Evolutionary conservation across 1,140 invertebrate species (phyloP).

Genomic region (Drosophila leontia): DNA sequence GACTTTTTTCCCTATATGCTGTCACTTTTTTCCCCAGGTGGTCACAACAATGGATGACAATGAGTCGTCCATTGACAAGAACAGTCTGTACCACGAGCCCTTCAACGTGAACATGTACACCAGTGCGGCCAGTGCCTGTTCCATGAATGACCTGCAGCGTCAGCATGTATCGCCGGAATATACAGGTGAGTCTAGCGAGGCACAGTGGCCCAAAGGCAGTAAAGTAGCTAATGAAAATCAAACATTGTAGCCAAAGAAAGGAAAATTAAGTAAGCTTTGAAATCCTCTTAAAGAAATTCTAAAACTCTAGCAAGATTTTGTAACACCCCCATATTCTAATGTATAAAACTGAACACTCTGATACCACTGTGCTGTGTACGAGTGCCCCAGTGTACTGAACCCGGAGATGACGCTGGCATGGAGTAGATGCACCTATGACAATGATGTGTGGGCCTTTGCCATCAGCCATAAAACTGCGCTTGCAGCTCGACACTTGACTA

Average conservation of each 20-base stretch:
- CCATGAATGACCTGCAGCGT: conserved; percentile 84
- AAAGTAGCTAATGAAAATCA: background rate
- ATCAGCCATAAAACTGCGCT: conserved; percentile 58
- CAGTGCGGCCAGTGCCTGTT: conserved; percentile 84
- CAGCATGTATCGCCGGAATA: conserved; percentile 85
- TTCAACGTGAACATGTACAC: conserved; percentile 86
- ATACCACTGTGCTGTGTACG: background rate
- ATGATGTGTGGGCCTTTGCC: conserved; percentile 58
- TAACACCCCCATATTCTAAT: background rate
- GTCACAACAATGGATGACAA: conserved; percentile 85
- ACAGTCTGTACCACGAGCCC: conserved; percentile 85
- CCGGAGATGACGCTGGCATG: conserved; percentile 19
- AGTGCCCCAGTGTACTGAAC: conserved; percentile 11
- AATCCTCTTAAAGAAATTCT: too few species aligned
- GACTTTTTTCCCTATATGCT: conserved; percentile 29
- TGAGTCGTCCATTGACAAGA: conserved; percentile 85
- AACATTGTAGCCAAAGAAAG: background rate
- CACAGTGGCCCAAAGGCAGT: background rate
- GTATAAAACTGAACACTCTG: background rate
- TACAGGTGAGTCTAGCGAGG: conserved; percentile 80
- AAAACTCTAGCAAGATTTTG: too few species aligned
- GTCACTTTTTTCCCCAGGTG: conserved; percentile 65
- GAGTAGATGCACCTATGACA: conserved; percentile 45
- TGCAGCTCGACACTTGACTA: conserved; percentile 57
- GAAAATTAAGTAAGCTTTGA: too few species aligned